These are phyloP conservation scores for Apoda limacodes DNA, from an alignment of 2,888 invertebrate species.

Conservation along the genomic window DNA sequence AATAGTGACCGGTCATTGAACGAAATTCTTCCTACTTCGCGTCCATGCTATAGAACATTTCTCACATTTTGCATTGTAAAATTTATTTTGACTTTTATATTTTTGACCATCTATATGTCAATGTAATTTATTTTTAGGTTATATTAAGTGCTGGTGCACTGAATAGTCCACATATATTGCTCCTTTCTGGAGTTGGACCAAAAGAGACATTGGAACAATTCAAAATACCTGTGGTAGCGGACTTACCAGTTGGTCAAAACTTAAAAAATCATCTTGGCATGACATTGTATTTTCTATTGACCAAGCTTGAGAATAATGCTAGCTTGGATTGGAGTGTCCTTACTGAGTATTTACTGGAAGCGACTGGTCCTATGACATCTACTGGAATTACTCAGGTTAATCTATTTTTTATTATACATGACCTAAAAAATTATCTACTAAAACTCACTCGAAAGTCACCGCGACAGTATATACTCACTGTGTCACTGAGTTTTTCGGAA, in stretches of 20 bases:
- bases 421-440: too few species aligned
- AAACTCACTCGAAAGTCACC: too few species aligned
- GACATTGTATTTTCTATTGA: slow-evolving; percentile 60
- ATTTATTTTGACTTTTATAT: too few species aligned
- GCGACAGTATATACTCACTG: too few species aligned
- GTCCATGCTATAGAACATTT: too few species aligned
- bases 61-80: too few species aligned
- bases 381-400: slow-evolving; percentile 75
- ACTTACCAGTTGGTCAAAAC: slow-evolving; percentile 26
- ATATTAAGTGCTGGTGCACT: slow-evolving; percentile 26
- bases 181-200: slow-evolving; percentile 28
- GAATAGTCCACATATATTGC: slow-evolving; percentile 25
- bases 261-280: slow-evolving; percentile 42
- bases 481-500: too few species aligned
- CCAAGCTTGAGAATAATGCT: slow-evolving; percentile 47
- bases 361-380: slow-evolving; percentile 70
- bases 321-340: slow-evolving; percentile 69
- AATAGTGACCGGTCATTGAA: too few species aligned
- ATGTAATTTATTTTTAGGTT: too few species aligned
- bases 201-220: slow-evolving; percentile 19
- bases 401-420: too few species aligned
- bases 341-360: slow-evolving; percentile 64
- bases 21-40: too few species aligned
- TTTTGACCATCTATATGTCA: too few species aligned
- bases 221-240: slow-evolving; percentile 18